Percentiles rank a stretch among this genome's conserved stretches.
These are phyloP conservation scores for Laspeyria flexula DNA, from an alignment of 2,888 invertebrate genomes.

Conservation along the genomic window DNA sequence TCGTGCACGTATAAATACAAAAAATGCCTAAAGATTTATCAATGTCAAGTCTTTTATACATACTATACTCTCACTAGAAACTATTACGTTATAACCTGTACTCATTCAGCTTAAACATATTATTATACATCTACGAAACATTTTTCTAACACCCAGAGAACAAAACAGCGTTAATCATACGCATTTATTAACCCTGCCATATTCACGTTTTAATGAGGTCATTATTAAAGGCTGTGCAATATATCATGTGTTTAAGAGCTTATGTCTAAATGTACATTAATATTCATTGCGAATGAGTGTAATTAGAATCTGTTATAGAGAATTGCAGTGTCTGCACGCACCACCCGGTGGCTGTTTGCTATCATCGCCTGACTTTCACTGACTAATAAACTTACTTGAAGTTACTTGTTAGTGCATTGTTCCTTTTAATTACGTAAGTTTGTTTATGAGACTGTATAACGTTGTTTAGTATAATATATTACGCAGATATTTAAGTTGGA, in stretches of 20 bases:
- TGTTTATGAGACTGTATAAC: constrained; percentile 17
- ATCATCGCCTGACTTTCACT: constrained; percentile 46
- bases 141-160: too few relatives aligned
- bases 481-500: neutral
- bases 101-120: too few relatives aligned
- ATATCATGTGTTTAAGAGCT: constrained; percentile 28
- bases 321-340: constrained; percentile 21
- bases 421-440: constrained; percentile 37
- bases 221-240: constrained; percentile 22
- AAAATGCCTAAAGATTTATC: too few relatives aligned
- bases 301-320: constrained; percentile 33
- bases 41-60: too few relatives aligned
- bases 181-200: too few relatives aligned
- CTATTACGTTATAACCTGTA: too few relatives aligned
- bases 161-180: too few relatives aligned
- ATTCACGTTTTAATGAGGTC: neutral
- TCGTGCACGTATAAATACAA: too few relatives aligned
- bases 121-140: too few relatives aligned
- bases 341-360: constrained; percentile 32
- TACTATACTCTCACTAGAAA: too few relatives aligned
- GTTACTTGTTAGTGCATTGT: constrained; percentile 43
- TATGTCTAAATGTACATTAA: constrained; percentile 31
- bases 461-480: too few relatives aligned
- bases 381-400: too few relatives aligned
- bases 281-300: constrained; percentile 39